Evolutionary conservation across 1,140 invertebrate species (phyloP).

Genomic region (Lysiphlebus fabarum): DNA sequence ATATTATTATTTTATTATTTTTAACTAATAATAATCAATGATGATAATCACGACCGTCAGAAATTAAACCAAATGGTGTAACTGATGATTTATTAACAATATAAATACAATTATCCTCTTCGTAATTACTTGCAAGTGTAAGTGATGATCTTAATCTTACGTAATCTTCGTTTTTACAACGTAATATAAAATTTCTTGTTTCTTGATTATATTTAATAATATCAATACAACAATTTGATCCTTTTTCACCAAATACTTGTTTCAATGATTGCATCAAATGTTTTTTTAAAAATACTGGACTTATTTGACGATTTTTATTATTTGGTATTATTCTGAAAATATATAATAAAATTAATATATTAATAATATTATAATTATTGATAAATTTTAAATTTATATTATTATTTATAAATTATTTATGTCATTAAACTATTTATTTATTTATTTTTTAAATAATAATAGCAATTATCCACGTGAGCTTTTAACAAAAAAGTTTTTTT

Average conservation of each 20-base stretch:
- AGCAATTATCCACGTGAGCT: constrained; percentile 6
- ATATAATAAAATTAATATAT: constrained; percentile 25
- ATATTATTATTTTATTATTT: background rate
- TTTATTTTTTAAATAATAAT: constrained; percentile 24
- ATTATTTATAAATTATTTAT: constrained; percentile 7
- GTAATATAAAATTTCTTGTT: constrained; percentile 55
- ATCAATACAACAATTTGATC: constrained; percentile 56
- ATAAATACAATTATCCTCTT: constrained; percentile 57
- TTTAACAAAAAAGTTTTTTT: background rate
- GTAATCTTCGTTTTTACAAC: constrained; percentile 57
- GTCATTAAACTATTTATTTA: constrained; percentile 19
- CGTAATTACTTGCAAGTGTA: constrained; percentile 56
- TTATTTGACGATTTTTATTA: constrained; percentile 44
- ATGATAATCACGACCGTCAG: constrained; percentile 30
- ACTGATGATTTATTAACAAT: constrained; percentile 57
- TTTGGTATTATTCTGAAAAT: constrained; percentile 55
- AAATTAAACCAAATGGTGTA: constrained; percentile 37
- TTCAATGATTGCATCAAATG: constrained; percentile 58
- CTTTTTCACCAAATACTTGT: constrained; percentile 61
- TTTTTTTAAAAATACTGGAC: constrained; percentile 56
- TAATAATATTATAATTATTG: constrained; percentile 4
- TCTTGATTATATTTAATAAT: constrained; percentile 58
- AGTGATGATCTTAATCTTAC: constrained; percentile 61
- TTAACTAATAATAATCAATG: constrained; percentile 25
- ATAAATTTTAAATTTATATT: background rate